A percentile compares a stretch with the other conserved stretches of the same genome.
These are phyloP conservation scores for Tenthredo distinguenda DNA, from an alignment of 2,888 invertebrate genomes.

Conservation along the genomic window DNA sequence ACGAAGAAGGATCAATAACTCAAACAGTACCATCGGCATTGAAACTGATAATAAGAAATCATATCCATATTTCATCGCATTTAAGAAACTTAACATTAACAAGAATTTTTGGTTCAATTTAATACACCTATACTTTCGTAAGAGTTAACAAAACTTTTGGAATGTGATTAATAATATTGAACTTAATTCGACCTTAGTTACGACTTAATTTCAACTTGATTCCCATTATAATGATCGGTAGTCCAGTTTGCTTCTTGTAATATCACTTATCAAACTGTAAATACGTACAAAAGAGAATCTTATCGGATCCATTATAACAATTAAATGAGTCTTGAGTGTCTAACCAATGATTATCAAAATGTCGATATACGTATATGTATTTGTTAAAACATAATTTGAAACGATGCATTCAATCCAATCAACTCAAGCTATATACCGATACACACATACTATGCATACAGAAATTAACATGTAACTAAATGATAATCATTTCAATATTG, in stretches of 20 bases:
- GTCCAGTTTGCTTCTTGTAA: conserved; percentile 70
- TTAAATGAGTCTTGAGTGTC: conserved; percentile 26
- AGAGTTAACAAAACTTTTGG: background rate
- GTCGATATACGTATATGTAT: background rate
- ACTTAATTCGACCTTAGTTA: background rate
- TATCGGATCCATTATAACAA: background rate
- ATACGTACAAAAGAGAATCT: background rate
- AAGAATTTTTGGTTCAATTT: conserved; percentile 28
- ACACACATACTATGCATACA: background rate
- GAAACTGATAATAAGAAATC: background rate
- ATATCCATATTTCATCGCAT: background rate
- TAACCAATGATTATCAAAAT: background rate
- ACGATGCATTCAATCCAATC: background rate
- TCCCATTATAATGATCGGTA: background rate
- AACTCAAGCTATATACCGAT: background rate
- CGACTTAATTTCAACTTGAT: background rate
- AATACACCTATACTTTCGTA: background rate
- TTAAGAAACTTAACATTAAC: background rate
- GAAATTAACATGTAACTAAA: background rate
- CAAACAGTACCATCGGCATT: background rate
- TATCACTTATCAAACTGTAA: background rate
- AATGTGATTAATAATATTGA: conserved; percentile 8
- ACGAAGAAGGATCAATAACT: background rate
- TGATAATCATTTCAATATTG: background rate
- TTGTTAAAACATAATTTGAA: background rate